Conservation (phyloP, 1,140 invertebrate genomes). For the Popillia japonica region DNA sequence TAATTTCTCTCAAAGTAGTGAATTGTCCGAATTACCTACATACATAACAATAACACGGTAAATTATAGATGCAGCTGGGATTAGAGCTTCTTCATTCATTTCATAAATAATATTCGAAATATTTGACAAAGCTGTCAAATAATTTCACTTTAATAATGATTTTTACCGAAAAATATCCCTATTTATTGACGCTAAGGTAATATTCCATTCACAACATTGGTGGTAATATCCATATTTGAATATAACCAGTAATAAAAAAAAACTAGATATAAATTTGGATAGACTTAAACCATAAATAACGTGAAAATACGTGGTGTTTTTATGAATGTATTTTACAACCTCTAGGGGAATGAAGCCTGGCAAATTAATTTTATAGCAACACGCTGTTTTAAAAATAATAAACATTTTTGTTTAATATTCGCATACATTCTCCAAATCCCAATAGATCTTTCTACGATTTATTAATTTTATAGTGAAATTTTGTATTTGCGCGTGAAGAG, state of each 20-base stretch:
- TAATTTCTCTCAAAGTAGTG: background rate
- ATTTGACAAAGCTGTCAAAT: too few species aligned
- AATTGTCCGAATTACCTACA: too few species aligned
- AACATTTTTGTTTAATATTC: slow-evolving; percentile 19
- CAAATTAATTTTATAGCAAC: background rate
- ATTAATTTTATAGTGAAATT: background rate
- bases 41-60: background rate
- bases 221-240: slow-evolving; percentile 15
- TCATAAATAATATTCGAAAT: too few species aligned
- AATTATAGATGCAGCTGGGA: background rate
- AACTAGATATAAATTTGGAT: background rate
- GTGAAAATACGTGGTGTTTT: background rate
- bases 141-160: too few species aligned
- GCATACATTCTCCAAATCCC: background rate
- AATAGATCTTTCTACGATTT: background rate
- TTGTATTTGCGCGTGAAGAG: too few species aligned
- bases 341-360: background rate
- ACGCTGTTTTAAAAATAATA: background rate
- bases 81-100: background rate
- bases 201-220: background rate
- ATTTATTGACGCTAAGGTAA: background rate
- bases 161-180: too few species aligned
- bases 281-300: background rate
- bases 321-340: background rate
- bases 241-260: slow-evolving; percentile 17